Conservation (phyloP, 2,113 vertebrate genomes). For the Paradoxurus hermaphroditus region DNA sequence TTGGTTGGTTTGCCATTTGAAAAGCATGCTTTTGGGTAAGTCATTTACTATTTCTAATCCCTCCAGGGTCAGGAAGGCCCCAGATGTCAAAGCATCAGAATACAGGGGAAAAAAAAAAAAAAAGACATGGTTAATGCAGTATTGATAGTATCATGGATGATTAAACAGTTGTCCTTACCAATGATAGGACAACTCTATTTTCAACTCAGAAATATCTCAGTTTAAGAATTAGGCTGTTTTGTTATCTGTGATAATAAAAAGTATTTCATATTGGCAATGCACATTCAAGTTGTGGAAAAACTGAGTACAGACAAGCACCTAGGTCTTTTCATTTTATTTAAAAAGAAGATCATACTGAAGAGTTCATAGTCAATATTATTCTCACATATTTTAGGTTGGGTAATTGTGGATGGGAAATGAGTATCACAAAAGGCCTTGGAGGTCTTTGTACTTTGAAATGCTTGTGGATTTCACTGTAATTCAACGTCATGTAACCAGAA, state of each 20-base stretch:
- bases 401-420: constrained; percentile 23
- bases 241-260: not conserved
- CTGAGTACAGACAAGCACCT: not conserved
- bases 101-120: not conserved
- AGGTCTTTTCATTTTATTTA: constrained; percentile 19
- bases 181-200: not conserved
- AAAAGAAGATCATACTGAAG: not conserved
- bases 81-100: not conserved
- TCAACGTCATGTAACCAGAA: constrained; percentile 26
- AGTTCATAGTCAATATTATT: not conserved
- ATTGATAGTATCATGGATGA: not conserved
- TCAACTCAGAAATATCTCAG: not conserved
- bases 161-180: not conserved
- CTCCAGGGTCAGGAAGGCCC: not conserved
- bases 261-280: not conserved
- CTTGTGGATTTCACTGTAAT: constrained; percentile 31
- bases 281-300: constrained; percentile 21
- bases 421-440: not conserved
- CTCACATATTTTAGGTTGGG: not conserved
- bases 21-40: not conserved
- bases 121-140: not conserved
- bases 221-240: constrained; percentile 20
- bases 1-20: not conserved
- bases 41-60: not conserved
- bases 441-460: constrained; percentile 41